Evolutionary conservation across 2,113 vertebrate genomes (phyloP).

Genomic region (Tylochromis polylepis): DNA sequence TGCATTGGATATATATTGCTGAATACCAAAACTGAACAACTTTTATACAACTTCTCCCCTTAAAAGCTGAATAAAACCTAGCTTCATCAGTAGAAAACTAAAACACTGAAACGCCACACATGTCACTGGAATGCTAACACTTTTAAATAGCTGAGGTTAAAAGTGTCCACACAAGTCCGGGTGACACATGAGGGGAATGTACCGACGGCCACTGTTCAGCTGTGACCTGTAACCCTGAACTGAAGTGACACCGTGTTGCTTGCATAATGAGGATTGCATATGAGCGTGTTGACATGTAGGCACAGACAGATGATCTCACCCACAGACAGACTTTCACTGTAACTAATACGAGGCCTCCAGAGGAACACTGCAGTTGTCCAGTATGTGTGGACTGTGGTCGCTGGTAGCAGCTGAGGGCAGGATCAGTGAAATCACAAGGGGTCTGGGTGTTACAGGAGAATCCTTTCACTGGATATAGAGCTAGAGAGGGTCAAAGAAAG

Average conservation of each 20-base stretch:
- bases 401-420: conserved; percentile 10
- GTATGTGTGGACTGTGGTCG: neutral
- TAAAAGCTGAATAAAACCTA: rapidly evolving
- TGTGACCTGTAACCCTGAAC: neutral
- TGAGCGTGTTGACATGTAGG: conserved; percentile 2
- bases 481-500: neutral
- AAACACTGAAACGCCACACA: neutral
- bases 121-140: neutral
- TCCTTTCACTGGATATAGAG: neutral
- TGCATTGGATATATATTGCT: neutral
- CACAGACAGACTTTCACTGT: neutral
- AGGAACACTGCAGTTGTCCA: neutral
- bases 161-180: neutral
- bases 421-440: neutral
- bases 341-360: neutral
- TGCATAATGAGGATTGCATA: neutral
- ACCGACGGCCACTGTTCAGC: neutral
- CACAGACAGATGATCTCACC: conserved; percentile 24
- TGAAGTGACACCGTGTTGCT: neutral
- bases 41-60: neutral
- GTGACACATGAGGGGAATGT: neutral
- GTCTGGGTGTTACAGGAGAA: neutral
- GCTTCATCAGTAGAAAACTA: neutral
- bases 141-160: neutral
- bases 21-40: neutral